Evolutionary conservation across 2,888 invertebrate species (phyloP).

Genomic region (Eristalis pertinax): DNA sequence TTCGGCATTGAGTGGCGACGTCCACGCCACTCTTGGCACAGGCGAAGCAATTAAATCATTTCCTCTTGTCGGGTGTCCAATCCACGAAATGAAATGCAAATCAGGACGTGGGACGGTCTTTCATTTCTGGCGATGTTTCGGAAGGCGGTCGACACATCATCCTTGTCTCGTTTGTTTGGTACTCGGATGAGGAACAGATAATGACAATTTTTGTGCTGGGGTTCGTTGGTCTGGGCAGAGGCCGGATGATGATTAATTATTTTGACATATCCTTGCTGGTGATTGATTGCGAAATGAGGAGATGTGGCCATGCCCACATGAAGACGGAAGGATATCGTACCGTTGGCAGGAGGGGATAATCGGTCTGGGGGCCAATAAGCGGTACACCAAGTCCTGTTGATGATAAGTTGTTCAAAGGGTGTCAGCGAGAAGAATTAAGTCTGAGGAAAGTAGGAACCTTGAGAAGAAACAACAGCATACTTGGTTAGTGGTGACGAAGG

Average conservation of each 20-base stretch:
- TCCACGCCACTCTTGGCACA: conserved; percentile 43
- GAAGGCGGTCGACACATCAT: too few relatives aligned
- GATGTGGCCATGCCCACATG: not conserved
- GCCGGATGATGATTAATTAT: not conserved
- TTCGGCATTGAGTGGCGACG: not conserved
- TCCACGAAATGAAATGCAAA: conserved; percentile 23
- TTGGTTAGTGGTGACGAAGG: too few relatives aligned
- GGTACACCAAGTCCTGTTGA: too few relatives aligned
- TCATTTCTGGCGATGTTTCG: not conserved
- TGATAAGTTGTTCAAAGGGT: too few relatives aligned
- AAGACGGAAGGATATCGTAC: too few relatives aligned
- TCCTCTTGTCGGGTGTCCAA: conserved; percentile 22
- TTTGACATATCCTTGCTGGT: not conserved
- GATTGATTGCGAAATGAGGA: not conserved
- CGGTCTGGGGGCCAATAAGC: too few relatives aligned
- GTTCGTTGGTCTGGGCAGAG: not conserved
- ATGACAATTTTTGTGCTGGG: not conserved
- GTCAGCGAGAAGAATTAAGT: too few relatives aligned
- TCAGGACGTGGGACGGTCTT: not conserved
- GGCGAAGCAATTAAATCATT: conserved; percentile 43
- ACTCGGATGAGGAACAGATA: not conserved
- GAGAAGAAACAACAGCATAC: too few relatives aligned
- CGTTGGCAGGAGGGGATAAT: too few relatives aligned
- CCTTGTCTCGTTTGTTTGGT: not conserved
- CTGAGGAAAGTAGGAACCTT: too few relatives aligned